Percentiles rank a stretch among this genome's conserved stretches.
phyloP scores from a whole-genome alignment of 2,888 invertebrate genomes.

The Pimpla rufipes region DNA sequence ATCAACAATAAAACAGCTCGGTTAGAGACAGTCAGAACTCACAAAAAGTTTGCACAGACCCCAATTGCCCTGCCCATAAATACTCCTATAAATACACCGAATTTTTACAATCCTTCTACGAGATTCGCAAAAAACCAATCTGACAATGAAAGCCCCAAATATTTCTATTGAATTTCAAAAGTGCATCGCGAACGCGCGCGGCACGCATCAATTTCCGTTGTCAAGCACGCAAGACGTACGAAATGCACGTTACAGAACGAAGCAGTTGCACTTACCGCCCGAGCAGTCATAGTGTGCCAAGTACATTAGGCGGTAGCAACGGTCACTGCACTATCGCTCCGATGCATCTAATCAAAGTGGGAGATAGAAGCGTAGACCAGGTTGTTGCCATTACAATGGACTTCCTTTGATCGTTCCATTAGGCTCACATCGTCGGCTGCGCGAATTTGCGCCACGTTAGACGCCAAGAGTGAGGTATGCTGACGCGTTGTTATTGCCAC shows the following conservation, averaged over 20 bases:
- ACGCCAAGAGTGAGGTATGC: conserved; percentile 10
- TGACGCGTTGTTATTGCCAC: conserved; percentile 15
- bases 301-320: conserved; percentile 37
- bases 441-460: conserved; percentile 65
- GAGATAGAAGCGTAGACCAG: conserved; percentile 1
- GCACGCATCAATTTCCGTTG: neutral
- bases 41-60: too few relatives aligned
- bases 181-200: too few relatives aligned
- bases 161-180: too few relatives aligned
- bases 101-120: too few relatives aligned
- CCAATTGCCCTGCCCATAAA: too few relatives aligned
- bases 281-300: conserved; percentile 16
- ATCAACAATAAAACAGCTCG: too few relatives aligned
- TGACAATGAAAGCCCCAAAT: too few relatives aligned
- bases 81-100: too few relatives aligned
- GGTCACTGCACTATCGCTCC: conserved; percentile 34
- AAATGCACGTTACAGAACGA: conserved; percentile 22
- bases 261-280: conserved; percentile 41
- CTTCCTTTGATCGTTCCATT: conserved; percentile 71
- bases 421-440: conserved; percentile 65
- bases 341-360: conserved; percentile 58
- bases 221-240: neutral
- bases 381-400: conserved; percentile 50
- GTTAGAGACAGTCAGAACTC: too few relatives aligned
- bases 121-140: too few relatives aligned